Conservation (phyloP, 2,797 vertebrate species). For the Tapera naevia region DNA sequence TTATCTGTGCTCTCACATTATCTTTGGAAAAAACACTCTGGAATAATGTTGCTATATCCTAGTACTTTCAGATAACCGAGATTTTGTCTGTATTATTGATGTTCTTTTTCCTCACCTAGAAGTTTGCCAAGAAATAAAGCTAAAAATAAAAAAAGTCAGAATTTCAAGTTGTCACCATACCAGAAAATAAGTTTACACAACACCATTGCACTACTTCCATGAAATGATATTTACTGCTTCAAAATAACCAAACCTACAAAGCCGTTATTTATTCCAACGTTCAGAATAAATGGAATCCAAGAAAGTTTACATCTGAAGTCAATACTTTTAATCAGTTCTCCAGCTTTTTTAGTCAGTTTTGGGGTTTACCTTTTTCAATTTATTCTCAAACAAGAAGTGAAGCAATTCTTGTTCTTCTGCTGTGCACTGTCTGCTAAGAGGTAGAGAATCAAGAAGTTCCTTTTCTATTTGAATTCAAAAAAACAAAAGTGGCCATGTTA, state of each 20-base stretch:
- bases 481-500: neutral
- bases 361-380: conserved; percentile 92
- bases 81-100: neutral
- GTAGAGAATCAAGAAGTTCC: conserved; percentile 85
- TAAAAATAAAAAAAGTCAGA: neutral
- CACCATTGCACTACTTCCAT: neutral
- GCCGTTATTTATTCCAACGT: neutral
- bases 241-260: neutral
- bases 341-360: neutral
- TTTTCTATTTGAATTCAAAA: conserved; percentile 78
- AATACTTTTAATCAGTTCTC: neutral
- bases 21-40: neutral
- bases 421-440: conserved; percentile 86
- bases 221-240: neutral
- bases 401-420: conserved; percentile 94
- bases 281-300: neutral
- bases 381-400: conserved; percentile 96
- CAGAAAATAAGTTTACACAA: neutral
- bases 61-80: neutral
- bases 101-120: neutral
- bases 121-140: neutral
- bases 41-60: neutral
- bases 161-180: neutral
- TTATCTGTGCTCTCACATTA: neutral
- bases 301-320: neutral